Evolutionary conservation across 1,140 invertebrate species (phyloP).

Genomic region (Mactra quadrangularis): DNA sequence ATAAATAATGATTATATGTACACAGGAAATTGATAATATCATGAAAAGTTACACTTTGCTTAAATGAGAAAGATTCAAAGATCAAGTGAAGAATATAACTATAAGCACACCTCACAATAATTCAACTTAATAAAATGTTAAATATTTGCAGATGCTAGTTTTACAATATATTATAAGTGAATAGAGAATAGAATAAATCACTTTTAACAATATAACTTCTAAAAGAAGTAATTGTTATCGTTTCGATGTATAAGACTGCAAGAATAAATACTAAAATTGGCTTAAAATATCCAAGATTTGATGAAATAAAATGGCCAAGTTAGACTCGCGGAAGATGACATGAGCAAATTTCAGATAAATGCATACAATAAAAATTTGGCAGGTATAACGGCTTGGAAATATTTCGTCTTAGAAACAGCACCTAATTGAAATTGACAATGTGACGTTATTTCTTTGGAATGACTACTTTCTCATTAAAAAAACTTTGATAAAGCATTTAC

Average conservation of each 20-base stretch:
- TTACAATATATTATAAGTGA: background rate
- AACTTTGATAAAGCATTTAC: constrained; percentile 13
- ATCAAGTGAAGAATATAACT: background rate
- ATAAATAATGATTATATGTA: constrained; percentile 13
- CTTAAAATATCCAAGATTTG: constrained; percentile 18
- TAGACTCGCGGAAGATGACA: background rate
- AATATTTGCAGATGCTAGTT: constrained; percentile 11
- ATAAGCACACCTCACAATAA: background rate
- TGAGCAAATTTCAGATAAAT: constrained; percentile 56
- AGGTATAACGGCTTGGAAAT: constrained; percentile 37
- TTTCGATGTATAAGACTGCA: constrained; percentile 49
- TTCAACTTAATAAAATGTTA: constrained; percentile 1
- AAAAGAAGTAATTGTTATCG: constrained; percentile 26
- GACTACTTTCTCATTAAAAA: background rate
- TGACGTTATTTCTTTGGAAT: constrained; percentile 14
- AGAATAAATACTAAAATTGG: constrained; percentile 21
- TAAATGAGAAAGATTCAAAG: background rate
- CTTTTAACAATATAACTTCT: constrained; percentile 14
- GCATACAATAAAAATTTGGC: constrained; percentile 47
- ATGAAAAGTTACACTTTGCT: constrained; percentile 28
- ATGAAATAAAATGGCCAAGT: constrained; percentile 22
- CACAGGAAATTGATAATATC: background rate
- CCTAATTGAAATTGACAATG: constrained; percentile 14
- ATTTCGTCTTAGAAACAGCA: constrained; percentile 2
- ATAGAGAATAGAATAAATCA: constrained; percentile 9